Evolutionary conservation across 2,888 invertebrate species (phyloP), one percentile per base, ranked within the genome.

Genomic region (Epistrophe eligans): DNA sequence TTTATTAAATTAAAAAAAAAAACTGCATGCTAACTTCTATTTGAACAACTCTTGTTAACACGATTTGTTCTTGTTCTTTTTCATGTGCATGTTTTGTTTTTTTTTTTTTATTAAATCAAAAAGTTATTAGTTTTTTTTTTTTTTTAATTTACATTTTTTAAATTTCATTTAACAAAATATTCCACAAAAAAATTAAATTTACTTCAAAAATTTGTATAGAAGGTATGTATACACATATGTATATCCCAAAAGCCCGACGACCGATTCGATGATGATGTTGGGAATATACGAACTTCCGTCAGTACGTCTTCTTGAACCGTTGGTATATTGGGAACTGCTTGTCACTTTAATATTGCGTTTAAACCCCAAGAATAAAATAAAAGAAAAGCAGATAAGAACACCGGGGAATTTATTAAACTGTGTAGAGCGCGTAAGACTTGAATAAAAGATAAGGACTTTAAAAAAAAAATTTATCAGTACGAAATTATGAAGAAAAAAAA

Each of bases 311-410:
- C 55, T 35, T 57, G 24, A 35, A 35, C 24, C 13, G 66, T 35
- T 66, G 55, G 57, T 76, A n/a, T 57, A 76, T 57, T 24, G 11
- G 38, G 55, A 76, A 66, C 76, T 76, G 66, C 52, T n/a, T 4
- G 32, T 48, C 35, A 66, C 15, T 55, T 35, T 4, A 17, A 32
- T 15, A 35, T 35, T 45, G n/a, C n/a, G 43, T 28, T 45, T 15
- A 64, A 45, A 28, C 28, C 19, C 19, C 32, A 58, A 58, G 32
- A 35, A 17, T 35, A 13, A 32, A 57, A 45, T 28, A 43, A 64
- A 43, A 55, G 55, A 13, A 24, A 24, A 24, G 24, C 13, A 52
- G 64, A 48, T 60, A 73, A 60, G 73, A 73, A 48, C 24, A 32
- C 45, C 24, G 40, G n/a, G n/a, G 57, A 24, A 43, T 2, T 72